These are phyloP conservation scores for Drosophila anomelani DNA, from an alignment of 2,888 invertebrate genomes.

Conservation along the genomic window DNA sequence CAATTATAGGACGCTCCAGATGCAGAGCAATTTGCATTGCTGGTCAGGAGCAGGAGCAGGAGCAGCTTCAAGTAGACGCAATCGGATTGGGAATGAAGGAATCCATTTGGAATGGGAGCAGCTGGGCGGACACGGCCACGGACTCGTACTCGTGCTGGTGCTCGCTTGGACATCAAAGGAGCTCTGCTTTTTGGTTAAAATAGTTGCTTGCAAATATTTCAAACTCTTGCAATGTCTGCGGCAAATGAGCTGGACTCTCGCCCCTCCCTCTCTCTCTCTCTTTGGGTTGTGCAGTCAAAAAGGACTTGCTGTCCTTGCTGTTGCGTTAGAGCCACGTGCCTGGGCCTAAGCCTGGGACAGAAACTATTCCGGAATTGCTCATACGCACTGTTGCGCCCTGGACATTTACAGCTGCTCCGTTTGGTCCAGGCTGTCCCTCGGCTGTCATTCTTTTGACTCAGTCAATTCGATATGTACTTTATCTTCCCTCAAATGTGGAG, in stretches of 20 bases:
- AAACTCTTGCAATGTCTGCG: constrained; percentile 21
- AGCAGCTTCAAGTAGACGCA: background rate
- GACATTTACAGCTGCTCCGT: constrained; percentile 23
- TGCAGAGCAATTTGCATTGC: constrained; percentile 27
- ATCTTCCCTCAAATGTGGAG: background rate
- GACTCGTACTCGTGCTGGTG: background rate
- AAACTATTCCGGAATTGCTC: constrained; percentile 52
- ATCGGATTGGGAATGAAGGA: constrained; percentile 13
- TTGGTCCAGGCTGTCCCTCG: background rate
- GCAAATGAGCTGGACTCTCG: constrained; percentile 5
- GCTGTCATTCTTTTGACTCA: constrained; percentile 7
- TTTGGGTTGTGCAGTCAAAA: background rate
- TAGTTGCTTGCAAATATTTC: constrained; percentile 26
- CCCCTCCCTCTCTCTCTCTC: background rate
- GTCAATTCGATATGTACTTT: background rate
- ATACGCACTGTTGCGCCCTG: constrained; percentile 56
- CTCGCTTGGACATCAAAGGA: constrained; percentile 12
- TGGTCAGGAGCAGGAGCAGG: constrained; percentile 2
- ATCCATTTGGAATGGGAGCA: constrained; percentile 2
- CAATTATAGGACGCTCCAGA: constrained; percentile 22
- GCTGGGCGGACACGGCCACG: background rate
- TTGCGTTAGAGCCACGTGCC: constrained; percentile 12
- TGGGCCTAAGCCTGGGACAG: background rate
- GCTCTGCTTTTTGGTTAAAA: constrained; percentile 13
- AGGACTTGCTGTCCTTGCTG: background rate